A percentile compares a stretch with the other conserved stretches of the same genome.
Conservation (phyloP, 2,113 vertebrate species). For the Sisor rabdophorus region DNA sequence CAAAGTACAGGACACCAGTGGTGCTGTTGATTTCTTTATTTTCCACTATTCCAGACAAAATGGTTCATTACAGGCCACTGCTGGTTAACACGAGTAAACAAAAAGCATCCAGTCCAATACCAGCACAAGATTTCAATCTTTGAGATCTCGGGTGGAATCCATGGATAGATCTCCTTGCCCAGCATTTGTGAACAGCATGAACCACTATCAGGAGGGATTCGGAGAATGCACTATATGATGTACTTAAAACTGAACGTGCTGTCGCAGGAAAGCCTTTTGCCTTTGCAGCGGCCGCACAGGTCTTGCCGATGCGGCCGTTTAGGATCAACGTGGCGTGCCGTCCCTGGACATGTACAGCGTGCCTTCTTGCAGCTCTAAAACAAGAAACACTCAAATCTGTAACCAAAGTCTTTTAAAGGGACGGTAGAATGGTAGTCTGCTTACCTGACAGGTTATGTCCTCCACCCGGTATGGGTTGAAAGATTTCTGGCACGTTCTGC, state of each 20-base stretch:
- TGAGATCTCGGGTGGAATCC: neutral
- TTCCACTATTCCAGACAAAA: neutral
- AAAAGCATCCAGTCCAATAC: conserved; percentile 48
- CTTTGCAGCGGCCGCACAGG: conserved; percentile 92
- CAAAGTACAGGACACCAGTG: neutral
- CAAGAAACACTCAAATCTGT: neutral
- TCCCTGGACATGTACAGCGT: conserved; percentile 81
- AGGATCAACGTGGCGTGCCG: conserved; percentile 89
- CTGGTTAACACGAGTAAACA: conserved; percentile 56
- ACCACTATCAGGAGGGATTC: neutral
- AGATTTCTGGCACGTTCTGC: conserved; percentile 88
- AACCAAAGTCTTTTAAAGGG: neutral
- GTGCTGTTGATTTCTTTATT: conserved; percentile 55
- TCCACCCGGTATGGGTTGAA: conserved; percentile 96
- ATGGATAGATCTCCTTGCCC: neutral
- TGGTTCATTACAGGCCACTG: conserved; percentile 52
- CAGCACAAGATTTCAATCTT: neutral
- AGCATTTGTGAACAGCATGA: neutral
- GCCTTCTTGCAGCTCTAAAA: conserved; percentile 86
- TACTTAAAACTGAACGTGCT: conserved; percentile 98
- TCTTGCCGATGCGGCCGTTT: conserved; percentile 95
- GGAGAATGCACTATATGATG: conserved; percentile 74
- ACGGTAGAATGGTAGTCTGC: neutral
- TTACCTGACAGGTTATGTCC: conserved; percentile 92
- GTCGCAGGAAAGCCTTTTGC: conserved; percentile 92